Conservation (phyloP, 2,888 invertebrate genomes). For the Bhutanitis thaidina region DNA sequence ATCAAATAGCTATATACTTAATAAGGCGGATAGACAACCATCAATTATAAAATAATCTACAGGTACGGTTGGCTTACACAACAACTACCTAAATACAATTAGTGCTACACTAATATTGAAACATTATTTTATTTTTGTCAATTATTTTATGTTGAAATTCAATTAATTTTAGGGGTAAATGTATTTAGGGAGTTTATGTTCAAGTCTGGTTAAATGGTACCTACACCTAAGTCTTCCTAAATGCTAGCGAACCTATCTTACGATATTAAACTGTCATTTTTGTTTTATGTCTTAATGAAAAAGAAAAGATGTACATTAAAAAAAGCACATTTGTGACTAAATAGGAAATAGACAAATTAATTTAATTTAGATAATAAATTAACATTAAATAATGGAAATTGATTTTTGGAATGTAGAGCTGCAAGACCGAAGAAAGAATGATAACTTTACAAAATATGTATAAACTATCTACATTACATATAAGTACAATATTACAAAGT, state of each 20-base stretch:
- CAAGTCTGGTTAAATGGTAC: background rate
- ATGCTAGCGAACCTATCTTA: constrained; percentile 3
- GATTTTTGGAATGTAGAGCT: constrained; percentile 23
- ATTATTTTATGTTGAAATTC: too few relatives aligned
- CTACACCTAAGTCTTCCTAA: constrained; percentile 4
- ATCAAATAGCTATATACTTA: background rate
- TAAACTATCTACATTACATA: background rate
- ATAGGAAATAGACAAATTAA: background rate
- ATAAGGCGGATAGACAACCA: background rate
- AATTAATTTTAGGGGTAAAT: too few relatives aligned
- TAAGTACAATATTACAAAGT: constrained; percentile 10
- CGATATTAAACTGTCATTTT: too few relatives aligned
- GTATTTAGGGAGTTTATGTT: too few relatives aligned
- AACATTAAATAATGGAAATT: constrained; percentile 6
- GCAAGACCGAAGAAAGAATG: constrained; percentile 13
- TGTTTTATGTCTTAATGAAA: background rate
- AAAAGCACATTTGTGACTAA: constrained; percentile 11
- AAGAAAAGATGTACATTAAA: background rate
- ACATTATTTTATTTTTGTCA: too few relatives aligned
- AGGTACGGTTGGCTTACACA: too few relatives aligned
- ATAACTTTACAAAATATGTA: background rate
- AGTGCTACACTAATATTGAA: too few relatives aligned
- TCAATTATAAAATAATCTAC: background rate
- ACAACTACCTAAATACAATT: too few relatives aligned
- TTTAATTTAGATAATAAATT: constrained; percentile 2